Evolutionary conservation across 2,888 invertebrate genomes (phyloP).

Genomic region (Nineta flava): DNA sequence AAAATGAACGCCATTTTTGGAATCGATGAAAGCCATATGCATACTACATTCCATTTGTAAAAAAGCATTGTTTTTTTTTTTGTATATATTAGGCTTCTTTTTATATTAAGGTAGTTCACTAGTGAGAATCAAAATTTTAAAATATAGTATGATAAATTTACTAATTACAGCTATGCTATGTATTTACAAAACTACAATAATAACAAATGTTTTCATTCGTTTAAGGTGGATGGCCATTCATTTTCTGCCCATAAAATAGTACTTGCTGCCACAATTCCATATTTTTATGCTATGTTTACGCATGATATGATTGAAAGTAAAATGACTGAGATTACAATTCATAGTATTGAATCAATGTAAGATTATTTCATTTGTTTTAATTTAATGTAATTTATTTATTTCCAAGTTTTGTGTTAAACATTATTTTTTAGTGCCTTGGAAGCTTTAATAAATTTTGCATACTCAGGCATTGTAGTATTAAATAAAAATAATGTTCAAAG

Average conservation of each 20-base stretch:
- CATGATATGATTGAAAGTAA: slow-evolving; percentile 76
- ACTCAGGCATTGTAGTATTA: slow-evolving; percentile 61
- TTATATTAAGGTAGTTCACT: too few relatives aligned
- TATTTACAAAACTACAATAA: background rate
- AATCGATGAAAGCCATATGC: too few relatives aligned
- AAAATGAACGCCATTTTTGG: too few relatives aligned
- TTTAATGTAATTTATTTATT: background rate
- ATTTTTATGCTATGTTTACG: slow-evolving; percentile 82
- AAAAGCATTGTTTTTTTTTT: too few relatives aligned
- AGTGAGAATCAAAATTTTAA: background rate
- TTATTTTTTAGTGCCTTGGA: slow-evolving; percentile 47
- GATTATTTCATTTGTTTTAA: slow-evolving; percentile 14
- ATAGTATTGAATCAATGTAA: slow-evolving; percentile 64
- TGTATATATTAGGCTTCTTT: too few relatives aligned
- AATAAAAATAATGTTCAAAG: slow-evolving; percentile 69
- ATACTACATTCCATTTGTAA: too few relatives aligned
- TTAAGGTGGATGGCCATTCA: slow-evolving; percentile 55
- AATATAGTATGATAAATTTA: background rate
- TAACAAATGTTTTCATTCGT: too few relatives aligned
- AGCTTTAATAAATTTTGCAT: slow-evolving; percentile 70
- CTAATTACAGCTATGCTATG: background rate
- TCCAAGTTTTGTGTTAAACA: background rate
- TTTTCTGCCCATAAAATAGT: slow-evolving; percentile 73
- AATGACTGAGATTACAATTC: slow-evolving; percentile 63
- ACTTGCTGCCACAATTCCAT: slow-evolving; percentile 71